Evolutionary conservation across 2,113 vertebrate species (phyloP).

Genomic region (Tenebrosternarchus preto): DNA sequence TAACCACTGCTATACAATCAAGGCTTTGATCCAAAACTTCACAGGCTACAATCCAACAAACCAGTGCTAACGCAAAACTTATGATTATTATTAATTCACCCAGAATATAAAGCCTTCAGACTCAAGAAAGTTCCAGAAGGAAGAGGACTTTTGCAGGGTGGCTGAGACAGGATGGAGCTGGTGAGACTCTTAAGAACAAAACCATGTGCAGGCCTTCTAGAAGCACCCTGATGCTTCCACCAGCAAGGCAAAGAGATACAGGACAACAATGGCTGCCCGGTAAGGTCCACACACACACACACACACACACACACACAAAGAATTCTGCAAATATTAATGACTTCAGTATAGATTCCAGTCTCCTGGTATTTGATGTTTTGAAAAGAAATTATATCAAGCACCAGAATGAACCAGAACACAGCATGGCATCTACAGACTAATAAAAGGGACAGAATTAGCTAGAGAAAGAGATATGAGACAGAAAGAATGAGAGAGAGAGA

Average conservation of each 20-base stretch:
- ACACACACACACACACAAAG: slow-evolving; percentile 20
- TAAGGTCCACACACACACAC: background rate
- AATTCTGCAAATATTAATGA: slow-evolving; percentile 34
- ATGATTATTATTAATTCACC: slow-evolving; percentile 49
- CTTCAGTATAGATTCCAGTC: slow-evolving; percentile 28
- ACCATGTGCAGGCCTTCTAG: slow-evolving; percentile 60
- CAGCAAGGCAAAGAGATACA: slow-evolving; percentile 53
- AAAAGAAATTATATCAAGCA: slow-evolving; percentile 44
- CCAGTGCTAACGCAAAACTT: slow-evolving; percentile 38
- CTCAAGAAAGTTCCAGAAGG: slow-evolving; percentile 53
- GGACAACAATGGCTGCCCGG: slow-evolving; percentile 11
- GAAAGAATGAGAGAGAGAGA: slow-evolving; percentile 47
- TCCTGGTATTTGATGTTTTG: slow-evolving; percentile 46
- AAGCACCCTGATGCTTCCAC: slow-evolving; percentile 49
- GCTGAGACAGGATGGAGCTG: slow-evolving; percentile 32
- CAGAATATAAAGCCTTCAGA: slow-evolving; percentile 41
- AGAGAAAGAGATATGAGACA: background rate
- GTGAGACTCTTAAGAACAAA: slow-evolving; percentile 55
- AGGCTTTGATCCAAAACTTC: slow-evolving; percentile 57
- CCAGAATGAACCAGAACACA: slow-evolving; percentile 44
- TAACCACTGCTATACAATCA: slow-evolving; percentile 61
- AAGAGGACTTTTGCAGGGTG: slow-evolving; percentile 34
- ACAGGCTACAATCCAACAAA: slow-evolving; percentile 1
- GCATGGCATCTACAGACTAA: slow-evolving; percentile 42
- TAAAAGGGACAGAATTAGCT: slow-evolving; percentile 55